A percentile compares a stretch with the other conserved stretches of the same genome.
Evolutionary conservation across 1,140 invertebrate species (phyloP).

Genomic region (Elysia chlorotica): DNA sequence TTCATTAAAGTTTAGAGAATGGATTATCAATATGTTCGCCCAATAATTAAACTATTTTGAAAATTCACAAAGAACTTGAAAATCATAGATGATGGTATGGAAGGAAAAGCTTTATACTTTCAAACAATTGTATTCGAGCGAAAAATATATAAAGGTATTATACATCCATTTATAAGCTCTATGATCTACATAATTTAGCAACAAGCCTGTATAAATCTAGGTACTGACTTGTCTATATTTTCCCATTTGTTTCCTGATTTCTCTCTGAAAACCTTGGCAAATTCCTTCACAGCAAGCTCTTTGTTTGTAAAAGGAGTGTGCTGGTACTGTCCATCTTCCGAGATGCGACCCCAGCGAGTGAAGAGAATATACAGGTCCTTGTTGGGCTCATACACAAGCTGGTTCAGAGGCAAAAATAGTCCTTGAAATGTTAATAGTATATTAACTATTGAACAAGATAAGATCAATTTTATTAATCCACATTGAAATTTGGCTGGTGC

Average conservation of each 20-base stretch:
- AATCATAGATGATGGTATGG: neutral
- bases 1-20: too few relatives aligned
- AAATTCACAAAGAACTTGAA: neutral
- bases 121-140: neutral
- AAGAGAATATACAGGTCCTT: conserved; percentile 65
- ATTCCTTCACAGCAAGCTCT: conserved; percentile 64
- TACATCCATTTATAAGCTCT: neutral
- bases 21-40: too few relatives aligned
- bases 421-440: too few relatives aligned
- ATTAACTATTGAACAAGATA: too few relatives aligned
- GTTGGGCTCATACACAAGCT: conserved; percentile 61
- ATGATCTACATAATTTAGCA: neutral
- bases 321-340: conserved; percentile 63
- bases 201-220: neutral
- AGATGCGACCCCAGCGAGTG: conserved; percentile 67
- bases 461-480: too few relatives aligned
- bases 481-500: too few relatives aligned
- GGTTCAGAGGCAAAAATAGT: too few relatives aligned
- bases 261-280: conserved; percentile 65
- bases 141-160: neutral
- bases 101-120: too few relatives aligned
- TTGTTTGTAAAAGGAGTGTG: conserved; percentile 63
- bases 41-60: neutral
- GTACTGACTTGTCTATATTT: conserved; percentile 57
- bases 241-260: conserved; percentile 67